phyloP scores from a whole-genome alignment of 2,888 invertebrate genomes.

The Polymixis flavicincta region DNA sequence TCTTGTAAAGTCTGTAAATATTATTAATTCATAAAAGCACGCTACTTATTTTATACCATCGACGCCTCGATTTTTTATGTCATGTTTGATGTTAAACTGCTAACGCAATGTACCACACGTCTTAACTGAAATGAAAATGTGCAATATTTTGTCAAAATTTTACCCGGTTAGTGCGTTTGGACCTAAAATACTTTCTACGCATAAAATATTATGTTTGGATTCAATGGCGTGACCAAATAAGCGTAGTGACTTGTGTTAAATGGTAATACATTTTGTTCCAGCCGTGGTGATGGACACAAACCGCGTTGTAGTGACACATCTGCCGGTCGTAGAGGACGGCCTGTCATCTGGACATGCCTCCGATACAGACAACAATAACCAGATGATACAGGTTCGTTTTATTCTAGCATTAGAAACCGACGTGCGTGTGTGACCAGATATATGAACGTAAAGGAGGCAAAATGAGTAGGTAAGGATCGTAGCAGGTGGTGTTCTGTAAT shows the following conservation, averaged over 20 bases:
- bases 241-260: neutral
- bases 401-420: neutral
- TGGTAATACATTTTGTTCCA: slow-evolving; percentile 15
- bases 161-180: neutral
- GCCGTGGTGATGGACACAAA: slow-evolving; percentile 86
- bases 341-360: slow-evolving; percentile 98
- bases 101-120: neutral
- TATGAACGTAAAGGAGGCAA: too few relatives aligned
- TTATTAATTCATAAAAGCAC: neutral
- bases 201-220: neutral
- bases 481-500: too few relatives aligned
- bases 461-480: too few relatives aligned
- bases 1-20: slow-evolving; percentile 29
- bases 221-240: neutral
- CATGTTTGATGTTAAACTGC: neutral
- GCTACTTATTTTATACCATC: neutral
- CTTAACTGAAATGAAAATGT: neutral
- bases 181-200: neutral
- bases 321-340: slow-evolving; percentile 98
- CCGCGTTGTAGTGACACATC: slow-evolving; percentile 90
- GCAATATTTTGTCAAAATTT: neutral
- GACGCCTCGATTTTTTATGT: neutral
- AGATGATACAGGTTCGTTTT: slow-evolving; percentile 45
- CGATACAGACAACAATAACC: slow-evolving; percentile 96
- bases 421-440: too few relatives aligned